A percentile compares a stretch with the other conserved stretches of the same genome.
phyloP scores from a whole-genome alignment of 2,888 invertebrate species.

The Teleogryllus oceanicus region DNA sequence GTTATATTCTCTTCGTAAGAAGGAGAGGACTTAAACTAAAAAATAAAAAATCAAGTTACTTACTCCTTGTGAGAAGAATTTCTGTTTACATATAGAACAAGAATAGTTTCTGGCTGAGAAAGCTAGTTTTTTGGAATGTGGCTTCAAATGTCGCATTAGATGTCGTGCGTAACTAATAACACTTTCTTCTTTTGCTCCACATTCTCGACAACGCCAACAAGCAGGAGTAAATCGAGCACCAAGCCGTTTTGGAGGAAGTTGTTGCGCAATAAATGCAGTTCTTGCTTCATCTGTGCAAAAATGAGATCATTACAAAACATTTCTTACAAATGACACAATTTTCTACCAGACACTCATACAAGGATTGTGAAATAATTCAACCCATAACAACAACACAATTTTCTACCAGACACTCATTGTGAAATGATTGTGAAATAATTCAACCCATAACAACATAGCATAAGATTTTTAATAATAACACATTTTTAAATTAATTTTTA shows the following conservation, averaged over 20 bases:
- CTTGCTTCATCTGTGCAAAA: slow-evolving; percentile 39
- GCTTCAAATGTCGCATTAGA: slow-evolving; percentile 48
- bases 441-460: too few species aligned
- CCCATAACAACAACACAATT: too few species aligned
- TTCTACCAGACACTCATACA: too few species aligned
- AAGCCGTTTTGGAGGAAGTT: slow-evolving; percentile 41
- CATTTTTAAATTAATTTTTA: too few species aligned
- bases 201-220: slow-evolving; percentile 51
- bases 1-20: too few species aligned
- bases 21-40: not conserved
- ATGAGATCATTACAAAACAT: not conserved
- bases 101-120: slow-evolving; percentile 35
- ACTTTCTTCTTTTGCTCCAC: slow-evolving; percentile 46
- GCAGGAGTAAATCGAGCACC: slow-evolving; percentile 43
- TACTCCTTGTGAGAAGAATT: slow-evolving; percentile 40
- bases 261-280: slow-evolving; percentile 41
- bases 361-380: too few species aligned
- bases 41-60: slow-evolving; percentile 23
- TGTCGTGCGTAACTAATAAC: slow-evolving; percentile 49
- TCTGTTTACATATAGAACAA: slow-evolving; percentile 42
- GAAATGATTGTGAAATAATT: too few species aligned
- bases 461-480: too few species aligned
- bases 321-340: too few species aligned
- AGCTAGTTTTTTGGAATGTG: not conserved
- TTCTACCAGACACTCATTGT: too few species aligned